Evolutionary conservation across 2,113 vertebrate species (phyloP), one percentile per base, ranked within the genome.

Genomic region (Peucedramus taeniatus): DNA sequence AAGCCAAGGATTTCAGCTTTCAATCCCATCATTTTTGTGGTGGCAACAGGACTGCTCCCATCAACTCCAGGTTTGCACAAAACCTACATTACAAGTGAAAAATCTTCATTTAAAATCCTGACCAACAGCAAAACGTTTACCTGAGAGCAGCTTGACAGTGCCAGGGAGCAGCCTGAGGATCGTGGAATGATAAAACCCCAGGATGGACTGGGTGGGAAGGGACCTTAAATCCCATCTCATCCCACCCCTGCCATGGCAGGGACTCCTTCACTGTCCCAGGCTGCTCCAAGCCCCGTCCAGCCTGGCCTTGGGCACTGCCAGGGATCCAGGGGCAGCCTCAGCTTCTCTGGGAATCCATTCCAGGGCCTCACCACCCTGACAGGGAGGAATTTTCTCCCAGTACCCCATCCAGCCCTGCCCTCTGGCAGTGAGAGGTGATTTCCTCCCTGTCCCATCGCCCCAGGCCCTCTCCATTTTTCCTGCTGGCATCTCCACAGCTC

Each of bases 1-100:
- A 98, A 44, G 23, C 97, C 95, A 22, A 98, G 57, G 72, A 98
- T 98, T 65, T 98, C 97, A 49, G 98, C 97, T 33, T 82, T 39
- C 31, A 98, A 78, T 39, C 80, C 93, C 31, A 40, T 12, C 11
- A 59, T 66, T n/a, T 90, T 78, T 1, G 20, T 39, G 6, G 59
- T 35, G 27, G 35, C 19, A 15, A n/a, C 28, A 3, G 23, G 13
- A 3, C 22, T 21, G 53, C 59, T 39, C 44, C 64, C 39, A 17
- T 86, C 44, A 37, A 1, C 60, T 50, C 87, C 80, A 8, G 68
- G 63, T 85, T 72, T 86, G 59, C 88, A 27, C 89, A 98, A 92
- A 91, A 98, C 96, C 98, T 98, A 23, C 0, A 2, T 63, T 11
- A 5, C 35, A 70, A 37, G 18, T 19, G 71, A 39, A 37, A 53